Conservation (phyloP, 2,797 vertebrate species). For the Phataginus tricuspis region DNA sequence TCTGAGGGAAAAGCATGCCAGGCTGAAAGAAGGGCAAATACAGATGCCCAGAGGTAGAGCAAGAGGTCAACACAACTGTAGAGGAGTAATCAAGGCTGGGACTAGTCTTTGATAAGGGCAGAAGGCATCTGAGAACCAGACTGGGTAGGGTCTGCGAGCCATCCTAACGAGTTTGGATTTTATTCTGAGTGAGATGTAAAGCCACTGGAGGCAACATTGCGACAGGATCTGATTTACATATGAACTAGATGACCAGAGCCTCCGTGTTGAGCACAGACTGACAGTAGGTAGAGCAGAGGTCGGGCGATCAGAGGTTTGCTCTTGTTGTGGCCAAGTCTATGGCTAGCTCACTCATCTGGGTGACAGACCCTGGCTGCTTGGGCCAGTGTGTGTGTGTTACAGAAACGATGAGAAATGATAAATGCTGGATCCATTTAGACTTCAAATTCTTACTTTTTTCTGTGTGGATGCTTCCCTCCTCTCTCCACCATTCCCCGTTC, state of each 20-base stretch:
- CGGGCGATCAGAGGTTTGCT: not conserved
- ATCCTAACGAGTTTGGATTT: not conserved
- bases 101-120: not conserved
- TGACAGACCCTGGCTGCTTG: not conserved
- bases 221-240: not conserved
- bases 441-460: not conserved
- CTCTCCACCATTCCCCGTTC: not conserved
- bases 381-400: rapidly evolving
- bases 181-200: not conserved
- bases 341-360: not conserved
- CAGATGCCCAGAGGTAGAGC: not conserved
- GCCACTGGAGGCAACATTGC: not conserved
- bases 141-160: not conserved
- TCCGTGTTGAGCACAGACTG: not conserved
- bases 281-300: not conserved
- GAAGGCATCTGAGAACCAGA: not conserved
- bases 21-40: not conserved
- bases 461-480: not conserved
- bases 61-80: not conserved
- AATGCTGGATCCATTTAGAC: not conserved
- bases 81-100: not conserved
- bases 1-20: not conserved
- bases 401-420: not conserved
- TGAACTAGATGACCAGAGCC: not conserved
- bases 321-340: rapidly evolving